Evolutionary conservation across 2,888 invertebrate species (phyloP), one percentile per base, ranked within the genome.

Genomic region (Stenchaetothrips biformis): DNA sequence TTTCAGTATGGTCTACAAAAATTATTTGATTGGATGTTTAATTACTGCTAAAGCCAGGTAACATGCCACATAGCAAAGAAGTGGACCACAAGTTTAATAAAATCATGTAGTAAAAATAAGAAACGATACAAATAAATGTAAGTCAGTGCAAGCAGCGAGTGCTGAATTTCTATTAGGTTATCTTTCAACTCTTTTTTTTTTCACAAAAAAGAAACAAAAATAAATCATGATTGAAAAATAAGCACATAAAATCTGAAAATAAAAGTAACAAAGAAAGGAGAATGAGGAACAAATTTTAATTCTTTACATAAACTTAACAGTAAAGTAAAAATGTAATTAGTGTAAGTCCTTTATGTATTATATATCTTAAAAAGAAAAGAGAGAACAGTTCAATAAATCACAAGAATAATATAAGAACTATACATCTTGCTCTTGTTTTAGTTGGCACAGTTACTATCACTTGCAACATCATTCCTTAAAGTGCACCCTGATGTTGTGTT

Each of bases 391-490:
- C 11, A 25, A 25, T 25, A 21, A 11, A 74, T 74, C 21, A 74
- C 21, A 25, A 74, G 25, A 21, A 74, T 7, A 21, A 74, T 7
- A 25, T 9, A 74, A 7, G 11, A 74, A 21, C 8, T 21, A n/a
- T 21, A 11, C 67, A 9, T 74, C 25, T 74, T 8, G 25, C 11
- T 25, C 21, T 21, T 9, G 25, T 21, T 2, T 74, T 74, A 74
- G 25, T 74, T 74, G 67, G 67, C 67, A 74, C 67, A 25, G 67
- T 74, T 74, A 74, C 25, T 74, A 74, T 74, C 67, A 74, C 67
- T 74, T 74, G 67, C 67, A 74, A 25, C 67, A 74, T 74, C 67
- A 21, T 74, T 74, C 25, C 67, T 74, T 25, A 74, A 11, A 74
- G 67, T 25, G 67, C 67, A 74, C 11, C 21, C 25, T 74, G 67